A percentile compares a stretch with the other conserved stretches of the same genome.
phyloP scores from a whole-genome alignment of 2,888 invertebrate species.

The Epistrophe grossulariae region DNA sequence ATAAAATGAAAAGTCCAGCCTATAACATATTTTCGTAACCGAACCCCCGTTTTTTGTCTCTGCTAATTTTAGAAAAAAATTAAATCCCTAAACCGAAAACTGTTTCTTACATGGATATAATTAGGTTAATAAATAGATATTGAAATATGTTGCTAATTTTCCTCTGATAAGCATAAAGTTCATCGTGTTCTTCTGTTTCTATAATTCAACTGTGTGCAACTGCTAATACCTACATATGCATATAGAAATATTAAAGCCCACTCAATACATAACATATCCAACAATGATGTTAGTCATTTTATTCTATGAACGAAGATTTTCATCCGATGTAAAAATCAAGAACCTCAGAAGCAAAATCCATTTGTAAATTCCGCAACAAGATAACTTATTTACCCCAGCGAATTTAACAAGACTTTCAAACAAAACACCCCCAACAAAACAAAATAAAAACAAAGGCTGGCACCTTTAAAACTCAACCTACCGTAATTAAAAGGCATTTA shows the following conservation, averaged over 20 bases:
- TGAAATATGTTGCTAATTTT: too few relatives aligned
- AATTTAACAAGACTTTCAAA: not conserved
- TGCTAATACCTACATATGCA: too few relatives aligned
- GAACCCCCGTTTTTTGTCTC: too few relatives aligned
- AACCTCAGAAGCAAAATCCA: constrained; percentile 8
- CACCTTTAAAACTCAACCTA: constrained; percentile 6
- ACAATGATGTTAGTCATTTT: not conserved
- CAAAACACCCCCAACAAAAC: not conserved
- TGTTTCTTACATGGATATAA: too few relatives aligned
- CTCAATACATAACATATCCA: not conserved
- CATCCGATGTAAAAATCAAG: not conserved
- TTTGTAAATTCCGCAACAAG: constrained; percentile 14
- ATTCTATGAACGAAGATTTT: not conserved
- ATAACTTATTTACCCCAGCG: constrained; percentile 27
- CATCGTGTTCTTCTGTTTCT: too few relatives aligned
- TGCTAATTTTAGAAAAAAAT: too few relatives aligned
- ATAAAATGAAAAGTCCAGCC: too few relatives aligned
- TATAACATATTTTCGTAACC: too few relatives aligned
- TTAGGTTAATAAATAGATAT: too few relatives aligned
- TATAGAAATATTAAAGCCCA: not conserved
- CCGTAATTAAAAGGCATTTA: constrained; percentile 4
- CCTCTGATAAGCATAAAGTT: too few relatives aligned
- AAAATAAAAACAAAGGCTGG: constrained; percentile 21
- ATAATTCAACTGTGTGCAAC: too few relatives aligned
- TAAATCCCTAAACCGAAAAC: too few relatives aligned